Evolutionary conservation across 2,888 invertebrate species (phyloP), one percentile per base, ranked within the genome.

Genomic region (Tanypteryx hageni): DNA sequence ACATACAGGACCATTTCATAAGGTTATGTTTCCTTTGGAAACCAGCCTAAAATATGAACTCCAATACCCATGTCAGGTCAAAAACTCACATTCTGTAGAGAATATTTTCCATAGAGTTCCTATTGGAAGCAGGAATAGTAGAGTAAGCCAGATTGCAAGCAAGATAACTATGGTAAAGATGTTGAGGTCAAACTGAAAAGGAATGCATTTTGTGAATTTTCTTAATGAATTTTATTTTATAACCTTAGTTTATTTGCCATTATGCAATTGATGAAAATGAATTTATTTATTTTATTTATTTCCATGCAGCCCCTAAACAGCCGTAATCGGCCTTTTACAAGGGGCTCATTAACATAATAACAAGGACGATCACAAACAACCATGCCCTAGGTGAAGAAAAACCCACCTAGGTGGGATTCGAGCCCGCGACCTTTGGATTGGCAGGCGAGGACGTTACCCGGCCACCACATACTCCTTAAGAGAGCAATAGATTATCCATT

Each of bases 181-280:
- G 59, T 92, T 92, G 31, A 92, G 84, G 31, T 92, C 92, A 22
- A 92, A 59, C 92, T 92, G 92, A 68, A 92, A 92, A 4, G 18
- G 14, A 76, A 76, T 76, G 10, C n/a, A 9, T 27, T 14, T 13
- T 13, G 22, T 14, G 0, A 27, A 27, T 13, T 76, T 22, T 61
- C 18, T 13, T 16, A 16, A 61, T 61, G 13, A 61, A 61, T 4
- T 61, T 61, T 18, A 18, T 16, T 61, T 13, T 61, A 61, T 61
- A 61, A 7, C 18, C 18, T 61, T 16, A 61, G 13, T 16, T 61
- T 4, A 16, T 61, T 18, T 16, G 18, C 18, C 1, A 61, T 61
- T 4, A 13, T 61, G 7, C 13, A 61, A 13, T 61, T 16, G 1
- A 61, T 61, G 13, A 16, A 13, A 61, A 61, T 61, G 13, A 4